Conservation (phyloP, 2,888 invertebrate species). For the Leptogaster cylindrica region DNA sequence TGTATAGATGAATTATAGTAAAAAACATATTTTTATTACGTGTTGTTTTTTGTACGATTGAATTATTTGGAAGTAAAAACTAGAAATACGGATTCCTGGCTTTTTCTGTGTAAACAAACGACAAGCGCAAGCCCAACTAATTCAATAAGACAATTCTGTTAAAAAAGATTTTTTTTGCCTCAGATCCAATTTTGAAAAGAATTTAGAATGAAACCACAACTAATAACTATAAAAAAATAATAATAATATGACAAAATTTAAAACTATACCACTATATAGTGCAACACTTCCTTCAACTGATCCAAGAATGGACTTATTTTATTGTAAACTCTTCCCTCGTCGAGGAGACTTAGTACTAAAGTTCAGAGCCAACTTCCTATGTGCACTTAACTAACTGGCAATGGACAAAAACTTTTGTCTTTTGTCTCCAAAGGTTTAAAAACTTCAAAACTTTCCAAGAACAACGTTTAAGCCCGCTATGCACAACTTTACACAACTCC, state of each 20-base stretch:
- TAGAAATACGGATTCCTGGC: no score
- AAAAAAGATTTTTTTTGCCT: slow-evolving; percentile 6
- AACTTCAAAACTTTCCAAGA: slow-evolving; percentile 31
- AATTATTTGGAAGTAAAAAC: no score
- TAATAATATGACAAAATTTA: no score
- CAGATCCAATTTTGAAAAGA: neutral
- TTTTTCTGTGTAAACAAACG: no score
- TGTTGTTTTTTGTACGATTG: no score
- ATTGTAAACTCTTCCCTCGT: slow-evolving; percentile 3
- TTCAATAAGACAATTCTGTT: slow-evolving; percentile 17
- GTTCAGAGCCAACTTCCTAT: slow-evolving; percentile 29
- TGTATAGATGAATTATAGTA: no score
- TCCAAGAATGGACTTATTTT: slow-evolving; percentile 17
- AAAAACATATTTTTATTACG: no score
- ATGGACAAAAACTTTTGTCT: slow-evolving; percentile 35
- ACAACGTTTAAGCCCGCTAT: slow-evolving; percentile 30
- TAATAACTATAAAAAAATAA: no score
- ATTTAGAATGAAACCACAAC: slow-evolving; percentile 3
- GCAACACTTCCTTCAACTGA: slow-evolving; percentile 1
- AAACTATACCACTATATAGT: no score
- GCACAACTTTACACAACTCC: neutral
- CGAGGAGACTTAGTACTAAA: slow-evolving; percentile 22
- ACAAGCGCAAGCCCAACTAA: slow-evolving; percentile 11
- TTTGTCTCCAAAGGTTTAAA: slow-evolving; percentile 38
- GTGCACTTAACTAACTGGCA: slow-evolving; percentile 40